Conservation (phyloP, 2,888 invertebrate species). For the Acrobasis suavella region DNA sequence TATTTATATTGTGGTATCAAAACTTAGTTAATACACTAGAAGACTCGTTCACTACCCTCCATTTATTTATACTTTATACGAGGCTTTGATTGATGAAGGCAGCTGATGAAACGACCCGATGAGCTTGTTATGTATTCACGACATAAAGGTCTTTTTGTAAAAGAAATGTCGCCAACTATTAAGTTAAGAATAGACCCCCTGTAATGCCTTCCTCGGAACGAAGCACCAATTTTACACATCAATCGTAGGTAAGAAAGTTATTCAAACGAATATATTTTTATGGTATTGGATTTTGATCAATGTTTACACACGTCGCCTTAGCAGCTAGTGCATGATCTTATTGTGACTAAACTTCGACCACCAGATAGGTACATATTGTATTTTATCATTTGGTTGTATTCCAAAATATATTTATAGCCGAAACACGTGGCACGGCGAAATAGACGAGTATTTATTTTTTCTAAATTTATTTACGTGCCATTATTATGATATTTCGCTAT, state of each 20-base stretch:
- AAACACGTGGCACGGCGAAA: conserved; percentile 40
- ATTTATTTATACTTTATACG: conserved; percentile 3
- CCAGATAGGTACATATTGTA: conserved; percentile 29
- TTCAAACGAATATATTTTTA: conserved; percentile 60
- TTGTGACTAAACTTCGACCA: conserved; percentile 39
- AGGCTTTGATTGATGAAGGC: conserved; percentile 7
- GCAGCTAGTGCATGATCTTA: conserved; percentile 71
- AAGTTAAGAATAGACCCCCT: too few species aligned
- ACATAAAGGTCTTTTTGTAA: conserved; percentile 21
- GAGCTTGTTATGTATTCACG: conserved; percentile 34
- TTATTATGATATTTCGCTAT: conserved; percentile 34
- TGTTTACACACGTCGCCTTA: conserved; percentile 66
- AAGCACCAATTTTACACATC: conserved; percentile 66
- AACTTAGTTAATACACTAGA: not conserved
- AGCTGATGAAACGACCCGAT: not conserved
- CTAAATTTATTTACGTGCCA: conserved; percentile 50
- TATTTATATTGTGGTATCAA: conserved; percentile 5
- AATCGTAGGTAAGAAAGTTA: conserved; percentile 55
- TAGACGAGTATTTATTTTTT: conserved; percentile 31
- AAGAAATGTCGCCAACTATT: too few species aligned
- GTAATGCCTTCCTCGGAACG: conserved; percentile 46
- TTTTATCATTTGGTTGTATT: conserved; percentile 46
- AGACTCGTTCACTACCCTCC: not conserved
- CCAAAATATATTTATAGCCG: conserved; percentile 37
- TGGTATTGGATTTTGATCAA: conserved; percentile 56